phyloP scores from a whole-genome alignment of 2,888 invertebrate genomes.

The Phalangium opilio region DNA sequence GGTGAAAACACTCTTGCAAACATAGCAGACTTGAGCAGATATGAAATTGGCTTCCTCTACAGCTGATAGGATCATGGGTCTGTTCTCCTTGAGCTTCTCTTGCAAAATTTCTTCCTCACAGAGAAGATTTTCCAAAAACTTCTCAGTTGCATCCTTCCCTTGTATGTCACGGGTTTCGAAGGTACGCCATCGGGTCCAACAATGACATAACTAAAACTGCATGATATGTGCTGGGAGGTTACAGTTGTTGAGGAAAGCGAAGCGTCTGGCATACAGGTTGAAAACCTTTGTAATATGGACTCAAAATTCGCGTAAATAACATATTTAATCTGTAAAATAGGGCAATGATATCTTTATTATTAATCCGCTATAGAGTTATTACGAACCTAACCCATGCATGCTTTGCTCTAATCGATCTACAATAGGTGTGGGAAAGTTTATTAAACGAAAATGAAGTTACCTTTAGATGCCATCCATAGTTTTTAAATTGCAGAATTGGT shows the following conservation, averaged over 20 bases:
- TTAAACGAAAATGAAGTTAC: too few relatives aligned
- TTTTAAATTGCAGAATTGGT: too few relatives aligned
- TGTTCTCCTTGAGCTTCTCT: not conserved
- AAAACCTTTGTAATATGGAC: not conserved
- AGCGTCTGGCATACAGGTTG: not conserved
- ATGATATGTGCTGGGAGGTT: too few relatives aligned
- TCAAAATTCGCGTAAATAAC: constrained; percentile 4
- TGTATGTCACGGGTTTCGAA: not conserved
- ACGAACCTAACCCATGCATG: too few relatives aligned
- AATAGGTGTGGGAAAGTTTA: too few relatives aligned
- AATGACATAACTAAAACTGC: too few relatives aligned
- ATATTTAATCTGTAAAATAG: not conserved
- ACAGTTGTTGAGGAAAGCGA: not conserved
- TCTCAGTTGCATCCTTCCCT: not conserved
- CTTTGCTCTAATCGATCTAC: too few relatives aligned
- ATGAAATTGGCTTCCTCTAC: not conserved
- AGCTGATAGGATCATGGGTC: not conserved
- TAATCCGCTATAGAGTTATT: not conserved
- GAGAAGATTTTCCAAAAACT: not conserved
- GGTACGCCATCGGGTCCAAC: not conserved
- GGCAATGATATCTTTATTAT: not conserved
- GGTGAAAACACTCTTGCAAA: not conserved
- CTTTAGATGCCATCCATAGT: too few relatives aligned
- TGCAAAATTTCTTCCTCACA: not conserved
- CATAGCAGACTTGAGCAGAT: not conserved